Evolutionary conservation across 2,113 vertebrate species (phyloP), one percentile per base, ranked within the genome.

Genomic region (Potamarius usumacintae): DNA sequence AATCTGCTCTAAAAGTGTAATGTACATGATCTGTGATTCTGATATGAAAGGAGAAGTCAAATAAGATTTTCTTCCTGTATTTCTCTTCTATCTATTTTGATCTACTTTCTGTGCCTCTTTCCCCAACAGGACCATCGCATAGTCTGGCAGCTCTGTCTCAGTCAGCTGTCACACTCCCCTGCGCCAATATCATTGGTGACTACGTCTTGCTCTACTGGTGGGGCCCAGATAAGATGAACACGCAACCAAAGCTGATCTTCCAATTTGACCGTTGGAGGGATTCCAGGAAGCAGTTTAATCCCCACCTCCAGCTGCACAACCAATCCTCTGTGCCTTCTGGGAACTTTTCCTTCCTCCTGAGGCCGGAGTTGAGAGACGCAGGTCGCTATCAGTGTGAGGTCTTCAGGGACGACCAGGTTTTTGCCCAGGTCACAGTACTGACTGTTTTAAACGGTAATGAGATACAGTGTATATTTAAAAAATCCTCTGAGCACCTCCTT

Each of bases 361-460:
- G 0, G 0, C 93, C 94, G 0, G 79, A 20, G 8, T 7, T 92
- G 0, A 89, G 22, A 5, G 89, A 94, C 18, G 93, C 93, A 0
- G 95, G 95, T 12, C 18, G 87, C 69, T 96, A 95, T 84, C 4
- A 58, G 60, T 96, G 95, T 30, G 82, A 94, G 0, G 94, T 96
- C 84, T 91, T 72, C 81, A 60, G 90, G 72, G 88, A 96, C 76
- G 90, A 95, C 80, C 74, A 57, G 0, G 2, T 52, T 48, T 91
- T 87, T 90, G 90, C 80, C 83, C 94, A 93, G 82, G 62, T 22
- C 52, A 95, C 92, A 22, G 8, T 0, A 1, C 88, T 96, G 89
- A 96, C 89, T 7, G 92, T 96, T 48, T 82, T 96, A 72, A 91
- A 94, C 88, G 95, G 95, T 96, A 94, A 80, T 22, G 0, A 22